Evolutionary conservation across 2,113 vertebrate genomes (phyloP).

Genomic region (Lates calcarifer): DNA sequence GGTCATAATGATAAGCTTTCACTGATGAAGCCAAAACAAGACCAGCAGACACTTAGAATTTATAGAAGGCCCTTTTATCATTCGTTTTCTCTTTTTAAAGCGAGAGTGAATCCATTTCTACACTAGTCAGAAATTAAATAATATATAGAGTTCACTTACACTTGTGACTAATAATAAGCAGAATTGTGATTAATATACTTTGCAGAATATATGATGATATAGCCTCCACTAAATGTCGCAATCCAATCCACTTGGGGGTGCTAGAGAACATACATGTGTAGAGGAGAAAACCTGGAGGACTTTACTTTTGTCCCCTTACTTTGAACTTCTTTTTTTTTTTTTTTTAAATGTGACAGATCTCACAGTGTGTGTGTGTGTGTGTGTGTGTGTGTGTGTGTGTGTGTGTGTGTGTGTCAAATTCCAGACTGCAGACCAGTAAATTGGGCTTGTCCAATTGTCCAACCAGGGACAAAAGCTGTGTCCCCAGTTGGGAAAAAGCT

Average conservation of each 20-base stretch:
- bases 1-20: background rate
- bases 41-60: background rate
- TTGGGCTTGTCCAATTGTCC: too few relatives aligned
- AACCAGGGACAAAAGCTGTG: too few relatives aligned
- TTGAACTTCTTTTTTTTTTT: slow-evolving; percentile 4
- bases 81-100: background rate
- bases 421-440: too few relatives aligned
- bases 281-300: background rate
- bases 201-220: background rate
- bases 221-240: background rate
- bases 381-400: slow-evolving; percentile 2
- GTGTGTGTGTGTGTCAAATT: too few relatives aligned
- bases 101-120: background rate
- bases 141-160: background rate
- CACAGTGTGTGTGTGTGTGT: background rate
- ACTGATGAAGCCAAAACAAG: background rate
- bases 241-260: slow-evolving; percentile 53
- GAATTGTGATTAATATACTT: slow-evolving; percentile 6
- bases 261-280: slow-evolving; percentile 45
- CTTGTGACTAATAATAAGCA: background rate
- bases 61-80: too few relatives aligned
- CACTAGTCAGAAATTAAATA: background rate
- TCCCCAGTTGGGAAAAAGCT: too few relatives aligned
- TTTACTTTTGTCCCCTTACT: background rate
- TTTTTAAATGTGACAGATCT: background rate